These are phyloP conservation scores for Ambastaia sidthimunki DNA, from an alignment of 2,797 vertebrate genomes.

Conservation along the genomic window DNA sequence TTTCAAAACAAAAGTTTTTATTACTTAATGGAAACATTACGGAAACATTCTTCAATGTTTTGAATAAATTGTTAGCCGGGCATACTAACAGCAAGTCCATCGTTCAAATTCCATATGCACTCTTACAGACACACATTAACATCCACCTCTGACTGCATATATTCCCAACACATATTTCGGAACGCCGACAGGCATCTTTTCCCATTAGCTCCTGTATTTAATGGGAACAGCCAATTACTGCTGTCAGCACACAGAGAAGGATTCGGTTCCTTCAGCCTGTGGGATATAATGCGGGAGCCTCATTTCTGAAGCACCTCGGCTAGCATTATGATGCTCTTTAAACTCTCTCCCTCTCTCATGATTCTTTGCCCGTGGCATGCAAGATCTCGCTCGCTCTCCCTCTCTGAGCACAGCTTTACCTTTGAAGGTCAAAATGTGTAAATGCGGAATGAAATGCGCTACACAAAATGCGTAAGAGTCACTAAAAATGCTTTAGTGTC, in stretches of 20 bases:
- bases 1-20: too few species aligned
- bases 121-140: slow-evolving; percentile 9
- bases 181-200: slow-evolving; percentile 10
- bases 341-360: slow-evolving; percentile 15
- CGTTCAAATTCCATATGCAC: background rate
- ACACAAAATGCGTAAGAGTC: background rate
- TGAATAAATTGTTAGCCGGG: too few species aligned
- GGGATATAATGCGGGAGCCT: background rate
- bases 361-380: slow-evolving; percentile 4
- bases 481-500: background rate
- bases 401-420: slow-evolving; percentile 19
- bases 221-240: slow-evolving; percentile 8
- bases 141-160: background rate
- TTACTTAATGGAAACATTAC: too few species aligned
- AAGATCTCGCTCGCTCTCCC: background rate
- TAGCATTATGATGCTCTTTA: slow-evolving; percentile 24
- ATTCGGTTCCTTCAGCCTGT: background rate
- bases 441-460: slow-evolving; percentile 13
- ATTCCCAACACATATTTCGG: background rate
- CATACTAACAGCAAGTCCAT: background rate
- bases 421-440: slow-evolving; percentile 41
- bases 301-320: slow-evolving; percentile 6
- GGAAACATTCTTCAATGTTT: too few species aligned
- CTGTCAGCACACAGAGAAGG: background rate
- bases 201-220: slow-evolving; percentile 12